Base-by-base conservation (phyloP, 2,888 invertebrate genomes). In the Tillus elongatus region DNA sequence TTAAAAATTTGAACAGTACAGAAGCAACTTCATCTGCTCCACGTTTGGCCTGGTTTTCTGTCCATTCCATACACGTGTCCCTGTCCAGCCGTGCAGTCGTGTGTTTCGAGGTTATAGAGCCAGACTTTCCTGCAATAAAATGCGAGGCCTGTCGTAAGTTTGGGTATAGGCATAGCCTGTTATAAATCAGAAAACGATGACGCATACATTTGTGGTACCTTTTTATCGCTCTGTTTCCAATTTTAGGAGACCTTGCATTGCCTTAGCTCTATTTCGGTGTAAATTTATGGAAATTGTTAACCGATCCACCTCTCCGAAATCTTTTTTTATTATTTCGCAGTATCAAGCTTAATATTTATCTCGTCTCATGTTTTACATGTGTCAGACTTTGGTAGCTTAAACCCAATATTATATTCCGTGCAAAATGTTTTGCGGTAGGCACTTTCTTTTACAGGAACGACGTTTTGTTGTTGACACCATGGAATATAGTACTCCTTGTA, bases 311-410 rank as follows among this genome's bases (percentile, higher is more conserved):
- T 29, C 12, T 11, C 8, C 12, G n/a, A 30, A 36, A 15, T 10
- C 8, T 8, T 30, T 30, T 13, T 16, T 35, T 39, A 10, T 19
- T 6, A 3, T 35, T 19, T 35, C 11, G n/a, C n/a, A n/a, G n/a
- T n/a, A n/a, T n/a, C n/a, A n/a, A n/a, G n/a, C n/a, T 30, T 38
- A 4, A 38, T 35, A 12, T 38, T 28, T 6, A 13, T 26, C 14
- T 39, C 33, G 28, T 41, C 42, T 14, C 39, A 39, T 3, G 39
- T 44, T 27, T 42, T 37, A 15, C 41, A 43, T 10, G 43, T 43
- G 28, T 43, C 43, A 10, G 32, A 38, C 30, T 44, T 42, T 12
- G 42, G 41, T 15, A 42, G 15, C 33, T 34, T 41, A 15, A 40
- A 40, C 14, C 33, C 40, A 16, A 40, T 40, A 29, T 40, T 40